Evolutionary conservation across 2,888 invertebrate genomes (phyloP), one percentile per base, ranked within the genome.

Genomic region (Sialis fuliginosa): DNA sequence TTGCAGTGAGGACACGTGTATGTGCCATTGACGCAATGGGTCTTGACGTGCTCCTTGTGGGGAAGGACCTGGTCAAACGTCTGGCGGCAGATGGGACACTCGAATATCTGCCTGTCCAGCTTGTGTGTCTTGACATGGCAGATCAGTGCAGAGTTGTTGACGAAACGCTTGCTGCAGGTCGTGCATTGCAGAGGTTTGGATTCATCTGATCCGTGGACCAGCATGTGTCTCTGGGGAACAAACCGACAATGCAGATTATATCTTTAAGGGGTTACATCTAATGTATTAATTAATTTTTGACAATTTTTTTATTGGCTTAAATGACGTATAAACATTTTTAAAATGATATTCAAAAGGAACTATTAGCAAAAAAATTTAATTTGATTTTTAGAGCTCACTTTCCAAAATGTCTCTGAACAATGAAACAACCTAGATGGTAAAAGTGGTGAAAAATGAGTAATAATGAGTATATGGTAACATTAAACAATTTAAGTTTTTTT

Each of bases 1-100:
- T 67, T 64, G 64, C 85, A 85, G 57, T 76, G 71, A 1, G 80
- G 79, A 61, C 86, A 86, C 7, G 70, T 71, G 57, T 75, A 85
- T 13, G 70, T 63, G 30, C 80, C 80, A 57, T 79, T 72, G 39
- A 70, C 65, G 48, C 71, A 70, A 58, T 85, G 82, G 12, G 67
- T 67, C 48, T 71, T 69, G 32, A 81, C 76, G 58, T 85, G 85
- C 45, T 74, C 69, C 57, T 77, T 79, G 53, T 83, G 63, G 47
- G 70, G 67, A 2, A 72, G 58, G n/a, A 79, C 70, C 54, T 77
- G 75, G 51, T 77, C 75, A 58, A 81, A 85, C 9, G 71, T 68
- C 55, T 75, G 70, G 48, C 74, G 72, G 59, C 86, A 86, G 56
- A 83, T 77, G 0, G 81, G 79, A 58, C 86, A 86, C 57, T 80